A percentile compares a stretch with the other conserved stretches of the same genome.
Evolutionary conservation across 2,113 vertebrate species (phyloP).

Genomic region (Procavia capensis): DNA sequence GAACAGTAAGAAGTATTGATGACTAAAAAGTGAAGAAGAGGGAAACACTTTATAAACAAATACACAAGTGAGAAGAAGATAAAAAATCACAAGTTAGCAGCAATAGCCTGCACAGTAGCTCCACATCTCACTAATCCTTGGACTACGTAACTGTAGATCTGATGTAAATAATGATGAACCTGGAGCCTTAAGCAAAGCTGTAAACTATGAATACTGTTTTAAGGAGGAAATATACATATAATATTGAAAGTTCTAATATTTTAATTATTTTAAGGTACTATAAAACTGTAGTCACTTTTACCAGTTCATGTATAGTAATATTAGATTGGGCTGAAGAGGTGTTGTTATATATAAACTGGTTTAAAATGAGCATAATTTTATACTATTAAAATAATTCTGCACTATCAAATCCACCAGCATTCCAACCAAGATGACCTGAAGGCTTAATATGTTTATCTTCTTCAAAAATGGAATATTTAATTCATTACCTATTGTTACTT

Average conservation of each 20-base stretch:
- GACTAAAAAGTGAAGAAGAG: background rate
- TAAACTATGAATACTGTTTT: background rate
- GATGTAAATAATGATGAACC: background rate
- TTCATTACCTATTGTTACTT: no score
- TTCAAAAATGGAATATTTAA: no score
- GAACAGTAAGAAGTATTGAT: background rate
- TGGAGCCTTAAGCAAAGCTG: background rate
- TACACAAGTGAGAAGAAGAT: background rate
- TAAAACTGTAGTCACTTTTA: background rate
- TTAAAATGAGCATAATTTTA: constrained; percentile 29
- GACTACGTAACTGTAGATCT: background rate
- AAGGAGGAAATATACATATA: background rate
- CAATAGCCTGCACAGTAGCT: background rate
- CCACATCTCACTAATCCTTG: background rate
- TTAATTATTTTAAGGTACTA: background rate
- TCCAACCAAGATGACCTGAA: no score
- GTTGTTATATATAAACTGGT: background rate
- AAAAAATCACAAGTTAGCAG: background rate
- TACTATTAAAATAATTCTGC: constrained; percentile 38
- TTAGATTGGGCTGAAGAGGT: background rate
- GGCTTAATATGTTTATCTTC: no score
- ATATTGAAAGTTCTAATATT: background rate
- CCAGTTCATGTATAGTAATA: background rate
- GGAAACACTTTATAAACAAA: background rate
- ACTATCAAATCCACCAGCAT: no score